Evolutionary conservation across 1,140 invertebrate species (phyloP).

Genomic region (Drosophila lacteicornis): DNA sequence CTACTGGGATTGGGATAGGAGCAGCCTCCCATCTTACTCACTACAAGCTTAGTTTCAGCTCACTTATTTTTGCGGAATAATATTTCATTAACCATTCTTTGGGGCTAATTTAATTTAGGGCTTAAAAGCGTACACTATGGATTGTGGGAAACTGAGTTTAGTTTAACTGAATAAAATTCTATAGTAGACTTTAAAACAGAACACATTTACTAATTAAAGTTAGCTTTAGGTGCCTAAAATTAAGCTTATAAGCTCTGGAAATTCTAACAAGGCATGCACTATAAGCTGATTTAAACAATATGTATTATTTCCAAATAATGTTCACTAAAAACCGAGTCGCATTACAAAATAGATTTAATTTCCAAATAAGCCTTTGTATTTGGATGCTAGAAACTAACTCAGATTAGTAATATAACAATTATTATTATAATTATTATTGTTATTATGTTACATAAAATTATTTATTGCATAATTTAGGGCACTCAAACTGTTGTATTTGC

Average conservation of each 20-base stretch:
- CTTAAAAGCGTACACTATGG: background rate
- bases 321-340: background rate
- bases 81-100: conserved; percentile 6
- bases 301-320: too few species aligned
- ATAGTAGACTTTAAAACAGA: too few species aligned
- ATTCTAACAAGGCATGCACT: too few species aligned
- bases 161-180: background rate
- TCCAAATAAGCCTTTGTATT: background rate
- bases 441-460: conserved; percentile 1
- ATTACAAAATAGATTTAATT: background rate
- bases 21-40: background rate
- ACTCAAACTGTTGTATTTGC: conserved; percentile 29
- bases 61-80: background rate
- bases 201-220: too few species aligned
- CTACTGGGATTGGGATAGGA: conserved; percentile 23
- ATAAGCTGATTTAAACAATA: background rate
- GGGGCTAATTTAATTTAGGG: background rate
- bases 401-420: too few species aligned
- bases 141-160: background rate
- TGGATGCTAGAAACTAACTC: background rate
- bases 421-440: background rate
- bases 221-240: background rate
- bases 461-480: conserved; percentile 1
- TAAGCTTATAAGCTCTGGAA: background rate
- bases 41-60: background rate